Base-by-base conservation (phyloP, 1,140 invertebrate genomes). In the Paraescarpia echinospica region DNA sequence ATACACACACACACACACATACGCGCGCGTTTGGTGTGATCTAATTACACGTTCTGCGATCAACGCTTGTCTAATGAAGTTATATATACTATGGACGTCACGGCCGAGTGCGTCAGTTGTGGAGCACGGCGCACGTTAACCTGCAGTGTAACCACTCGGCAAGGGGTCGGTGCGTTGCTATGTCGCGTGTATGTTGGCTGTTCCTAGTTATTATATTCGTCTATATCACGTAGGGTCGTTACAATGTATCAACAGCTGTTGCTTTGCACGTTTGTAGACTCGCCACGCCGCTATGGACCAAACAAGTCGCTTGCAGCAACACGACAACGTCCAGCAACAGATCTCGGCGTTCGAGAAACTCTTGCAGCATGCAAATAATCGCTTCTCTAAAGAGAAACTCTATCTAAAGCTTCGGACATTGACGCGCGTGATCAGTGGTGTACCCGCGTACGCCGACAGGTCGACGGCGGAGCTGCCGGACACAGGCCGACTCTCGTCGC, bases 281-380 rank as follows among this genome's bases (percentile, higher is more conserved):
- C 31, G 31, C 8, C 93, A 33, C 33, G 33, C 35, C 8, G 91
- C 91, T 8, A 93, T 93, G 93, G 91, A 88, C 35, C 59, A 90
- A 6, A 48, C 93, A 18, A 34, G 51, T 31, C 91, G 51, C 31
- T n/a, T 92, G 51, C 9, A 59, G 88, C 93, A 93, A 89, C 92
- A 91, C n/a, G 92, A 93, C 92, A 93, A 93, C 92, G 34, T 93
- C 12, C 92, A 93, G 33, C 92, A 93, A 35, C 93, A 93, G 89
- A 93, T 93, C 31, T 34, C 89, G 35, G 92, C 92, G 8, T 93
- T 93, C 90, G 92, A 93, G 90, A 93, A 93, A 59, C 93, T 93
- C 27, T 27, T 92, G 35, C 89, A 93, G 34, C 93, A 93, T 34
- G 93, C 93, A 9, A 92, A 91, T 59, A 77, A 41, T 35, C 90